These are phyloP conservation scores for Akabosia matsudoensis DNA, from an alignment of 1,140 invertebrate genomes.

Conservation along the genomic window DNA sequence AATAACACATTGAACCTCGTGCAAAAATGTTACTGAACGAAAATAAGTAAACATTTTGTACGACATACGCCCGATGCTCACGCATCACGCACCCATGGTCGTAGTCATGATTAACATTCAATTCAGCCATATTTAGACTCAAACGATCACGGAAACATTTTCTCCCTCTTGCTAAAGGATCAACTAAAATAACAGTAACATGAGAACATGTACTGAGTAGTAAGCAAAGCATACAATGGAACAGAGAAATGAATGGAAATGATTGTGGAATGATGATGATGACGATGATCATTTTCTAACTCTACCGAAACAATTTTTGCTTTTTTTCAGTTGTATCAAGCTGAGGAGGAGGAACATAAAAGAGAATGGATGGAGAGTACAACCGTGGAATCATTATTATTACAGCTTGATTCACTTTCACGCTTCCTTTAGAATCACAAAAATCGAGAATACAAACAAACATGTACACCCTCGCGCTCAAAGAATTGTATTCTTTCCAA, in stretches of 20 bases:
- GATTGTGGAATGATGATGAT: background rate
- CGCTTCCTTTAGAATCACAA: conserved; percentile 14
- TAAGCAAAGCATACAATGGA: background rate
- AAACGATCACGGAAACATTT: background rate
- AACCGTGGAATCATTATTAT: conserved; percentile 10
- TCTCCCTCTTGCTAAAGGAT: background rate
- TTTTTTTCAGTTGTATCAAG: background rate
- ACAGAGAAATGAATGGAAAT: background rate
- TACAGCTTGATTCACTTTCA: conserved; percentile 23
- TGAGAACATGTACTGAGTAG: background rate
- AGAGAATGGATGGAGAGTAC: background rate
- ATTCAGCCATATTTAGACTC: background rate
- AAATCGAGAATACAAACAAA: conserved; percentile 22
- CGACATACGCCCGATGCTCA: background rate
- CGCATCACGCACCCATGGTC: background rate
- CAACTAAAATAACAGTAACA: background rate
- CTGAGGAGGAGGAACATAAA: background rate
- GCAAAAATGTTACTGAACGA: background rate
- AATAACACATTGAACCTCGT: background rate
- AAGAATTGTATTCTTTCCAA: background rate
- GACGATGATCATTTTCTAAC: background rate
- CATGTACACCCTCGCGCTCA: background rate
- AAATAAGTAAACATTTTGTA: background rate
- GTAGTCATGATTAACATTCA: background rate
- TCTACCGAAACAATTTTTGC: background rate